Evolutionary conservation across 2,888 invertebrate species (phyloP), one percentile per base, ranked within the genome.

Genomic region (Chaitophorus viminalis): DNA sequence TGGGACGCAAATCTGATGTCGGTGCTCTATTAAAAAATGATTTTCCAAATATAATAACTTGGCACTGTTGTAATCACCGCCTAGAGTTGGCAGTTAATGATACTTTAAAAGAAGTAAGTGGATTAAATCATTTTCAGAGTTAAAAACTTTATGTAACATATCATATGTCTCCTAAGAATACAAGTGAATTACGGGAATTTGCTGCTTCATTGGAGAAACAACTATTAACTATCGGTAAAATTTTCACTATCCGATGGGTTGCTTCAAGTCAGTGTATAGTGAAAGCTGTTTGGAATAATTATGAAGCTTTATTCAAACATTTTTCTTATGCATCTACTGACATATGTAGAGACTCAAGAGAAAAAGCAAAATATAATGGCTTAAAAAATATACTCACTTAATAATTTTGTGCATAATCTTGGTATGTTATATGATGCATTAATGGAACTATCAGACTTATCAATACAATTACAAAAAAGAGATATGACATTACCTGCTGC

Each of bases 401-500:
- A 9, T 54, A 52, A 31, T 29, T 78, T 54, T 78, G 29, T 78
- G 54, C 31, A 78, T 78, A 78, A 78, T 54, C 54, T 78, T 78
- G 77, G 52, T 54, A 33, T 78, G 31, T 78, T 78, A 78, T 54
- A 78, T 54, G 21, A 78, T 78, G 54, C 52, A 52, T 54, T 78
- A 78, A 54, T 78, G 0, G 77, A 78, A 78, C 77, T 78, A 78
- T 78, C 52, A 60, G 78, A 78, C 33, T 78, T 60, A 78, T 60
- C 78, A 21, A 78, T 18, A 78, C 78, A 60, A 78, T 60, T 78
- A 60, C 78, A 78, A 78, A 78, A 78, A 78, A 52, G 60, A 78
- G 78, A 54, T 78, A 78, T 78, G 78, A 78, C 60, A 78, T 78
- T 78, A 78, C 78, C 78, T 54, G 60, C 52, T 52, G 46, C 76